Percentiles rank a stretch among this genome's conserved stretches.
phyloP scores from a whole-genome alignment of 2,113 vertebrate genomes.

The Lontra canadensis region DNA sequence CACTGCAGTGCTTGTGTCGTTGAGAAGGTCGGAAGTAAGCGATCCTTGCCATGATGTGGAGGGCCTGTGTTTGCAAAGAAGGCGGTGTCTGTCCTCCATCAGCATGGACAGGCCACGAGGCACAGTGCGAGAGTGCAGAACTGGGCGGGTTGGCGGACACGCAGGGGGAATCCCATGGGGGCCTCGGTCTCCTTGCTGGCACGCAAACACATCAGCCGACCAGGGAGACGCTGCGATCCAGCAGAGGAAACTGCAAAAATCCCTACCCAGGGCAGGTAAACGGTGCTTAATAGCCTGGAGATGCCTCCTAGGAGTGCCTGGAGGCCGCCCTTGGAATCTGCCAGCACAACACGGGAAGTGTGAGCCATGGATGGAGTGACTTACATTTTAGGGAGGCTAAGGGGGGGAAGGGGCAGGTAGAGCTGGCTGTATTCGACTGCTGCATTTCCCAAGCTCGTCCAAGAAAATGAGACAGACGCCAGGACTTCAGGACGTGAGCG shows the following conservation, averaged over 20 bases:
- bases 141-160: fast-evolving
- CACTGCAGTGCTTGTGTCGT: too few species aligned
- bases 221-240: not conserved
- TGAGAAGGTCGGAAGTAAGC: fast-evolving
- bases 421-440: fast-evolving
- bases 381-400: not conserved
- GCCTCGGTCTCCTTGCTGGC: not conserved
- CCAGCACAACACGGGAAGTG: too few species aligned
- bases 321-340: too few species aligned
- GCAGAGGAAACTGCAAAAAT: too few species aligned
- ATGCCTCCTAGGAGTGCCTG: not conserved
- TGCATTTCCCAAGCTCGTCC: not conserved
- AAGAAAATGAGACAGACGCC: not conserved
- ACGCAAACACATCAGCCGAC: too few species aligned
- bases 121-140: not conserved
- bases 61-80: too few species aligned
- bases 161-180: not conserved
- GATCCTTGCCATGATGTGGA: fast-evolving
- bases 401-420: fast-evolving
- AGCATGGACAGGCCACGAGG: not conserved
- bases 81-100: fast-evolving
- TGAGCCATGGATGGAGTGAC: not conserved
- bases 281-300: too few species aligned
- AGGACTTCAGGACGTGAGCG: not conserved
- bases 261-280: too few species aligned